Base-by-base conservation (phyloP, 2,888 invertebrate species). In the Caenorhabditis drosophilae region DNA sequence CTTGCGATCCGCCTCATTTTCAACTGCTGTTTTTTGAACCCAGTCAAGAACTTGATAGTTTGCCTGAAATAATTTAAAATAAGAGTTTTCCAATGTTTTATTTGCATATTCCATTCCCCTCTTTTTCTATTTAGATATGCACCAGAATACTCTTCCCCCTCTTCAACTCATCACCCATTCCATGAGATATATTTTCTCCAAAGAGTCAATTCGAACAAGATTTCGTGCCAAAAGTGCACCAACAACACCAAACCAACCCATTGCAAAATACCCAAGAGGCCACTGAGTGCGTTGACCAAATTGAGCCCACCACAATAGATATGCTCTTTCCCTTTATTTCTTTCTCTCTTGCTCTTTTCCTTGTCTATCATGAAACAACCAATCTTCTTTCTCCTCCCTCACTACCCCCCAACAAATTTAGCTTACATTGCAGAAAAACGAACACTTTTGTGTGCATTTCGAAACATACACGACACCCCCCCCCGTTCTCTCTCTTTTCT, bases 1-100 rank as follows among this genome's bases (percentile, higher is more conserved):
- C 59, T 63, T 59, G 22, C 74, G 70, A 45, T 75, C 74, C 23
- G 66, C 48, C 53, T 79, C 79, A 36, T 75, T 78, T 34, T 69
- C 72, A 49, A 72, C 63, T 40, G 78, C 79, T 15, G 67, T 47
- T 57, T 74, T 68, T 57, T 76, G 76, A 40, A 70, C 61, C 78
- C 78, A 81, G 44, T 76, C 61, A 46, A 78, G 69, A n/a, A 81
- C 67, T 48, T 61, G 64, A 72, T 75, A 70, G 74, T 78, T 79
- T 56, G 74, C 76, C 78, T 78, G 55, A 53, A 75, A 54, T 35
- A 34, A 34, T 12, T 36, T 18, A 18, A 31, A 35, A n/a, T 11
- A 12, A 15, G 12, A n/a, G 36, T 36, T 31, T 31, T 31, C 12
- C 31, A 31, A 31, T 9, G 6, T 31, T 31, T 31, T 31, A 31